phyloP scores from a whole-genome alignment of 2,113 vertebrate genomes.

The Isurus oxyrinchus region DNA sequence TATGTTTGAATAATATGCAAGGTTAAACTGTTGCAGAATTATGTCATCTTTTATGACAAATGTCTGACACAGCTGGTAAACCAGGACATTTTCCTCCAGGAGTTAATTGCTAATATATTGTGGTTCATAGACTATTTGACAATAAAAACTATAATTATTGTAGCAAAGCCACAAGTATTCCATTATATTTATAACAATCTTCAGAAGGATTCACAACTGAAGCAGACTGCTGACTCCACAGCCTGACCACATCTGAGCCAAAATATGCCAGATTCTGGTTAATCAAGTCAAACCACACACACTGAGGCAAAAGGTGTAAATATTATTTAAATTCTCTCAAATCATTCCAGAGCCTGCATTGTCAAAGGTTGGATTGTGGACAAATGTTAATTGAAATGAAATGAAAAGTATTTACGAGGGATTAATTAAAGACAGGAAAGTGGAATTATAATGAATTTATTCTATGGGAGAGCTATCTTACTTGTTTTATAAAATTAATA shows the following conservation, averaged over 20 bases:
- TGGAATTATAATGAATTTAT: background rate
- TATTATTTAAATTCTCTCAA: background rate
- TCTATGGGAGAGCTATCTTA: background rate
- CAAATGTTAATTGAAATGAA: background rate
- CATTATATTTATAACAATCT: background rate
- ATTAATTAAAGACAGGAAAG: background rate
- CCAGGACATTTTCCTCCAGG: background rate
- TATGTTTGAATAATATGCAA: background rate
- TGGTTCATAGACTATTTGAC: background rate
- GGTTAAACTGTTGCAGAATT: background rate
- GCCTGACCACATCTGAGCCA: conserved; percentile 16
- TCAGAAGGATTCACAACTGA: background rate
- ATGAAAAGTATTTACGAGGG: background rate
- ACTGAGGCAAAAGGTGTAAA: background rate
- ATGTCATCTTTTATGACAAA: background rate
- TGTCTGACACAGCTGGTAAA: background rate
- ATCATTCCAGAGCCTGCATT: background rate
- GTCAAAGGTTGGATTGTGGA: background rate
- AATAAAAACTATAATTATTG: conserved; percentile 17
- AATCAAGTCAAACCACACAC: conserved; percentile 4
- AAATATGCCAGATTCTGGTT: background rate
- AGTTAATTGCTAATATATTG: background rate
- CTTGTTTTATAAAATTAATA: background rate
- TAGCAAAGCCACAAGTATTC: background rate
- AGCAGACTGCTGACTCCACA: conserved; percentile 6